Base-by-base conservation (phyloP, 2,113 vertebrate species). In the Excalfactoria chinensis region DNA sequence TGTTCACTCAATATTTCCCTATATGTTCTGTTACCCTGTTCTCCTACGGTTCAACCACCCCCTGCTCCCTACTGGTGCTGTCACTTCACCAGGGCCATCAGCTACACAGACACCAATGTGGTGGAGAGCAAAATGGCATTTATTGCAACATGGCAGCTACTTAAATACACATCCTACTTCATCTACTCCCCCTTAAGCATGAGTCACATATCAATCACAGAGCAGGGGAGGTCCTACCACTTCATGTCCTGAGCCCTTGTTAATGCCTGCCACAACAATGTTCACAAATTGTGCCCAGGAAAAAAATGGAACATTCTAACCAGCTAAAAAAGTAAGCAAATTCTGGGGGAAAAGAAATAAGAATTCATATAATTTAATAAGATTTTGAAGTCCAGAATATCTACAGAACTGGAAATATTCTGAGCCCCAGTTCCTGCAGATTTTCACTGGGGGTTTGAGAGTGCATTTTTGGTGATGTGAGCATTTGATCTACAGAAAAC, bases 1-100 rank as follows among this genome's bases (percentile, higher is more conserved):
- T 76, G n/a, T 84, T 89, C 82, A 4, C 35, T 79, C 18, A 58
- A 4, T 86, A 40, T 79, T 94, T 93, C 90, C 73, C 49, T 81
- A 21, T 72, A 69, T 82, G 14, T 37, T 37, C 37, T 37, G 37
- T 37, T 37, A 37, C 37, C 37, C 37, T 37, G 37, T 37, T 37
- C 37, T 37, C 37, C 37, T 37, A 37, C 10, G 37, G 37, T 37
- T 37, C 37, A 37, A 37, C 37, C 37, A 37, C 37, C 37, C 37
- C 37, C 37, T 37, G 37, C 37, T 37, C 7, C n/a, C n/a, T n/a
- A n/a, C n/a, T 8, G 37, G 37, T 10, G 37, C 37, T 10, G 37
- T 37, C 37, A 37, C 37, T 10, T 37, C 37, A 37, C 37, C 37
- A 37, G 37, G 37, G 37, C 37, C 37, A 37, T 37, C 7, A 37